These are phyloP conservation scores for Rhynchonycteris naso DNA, from an alignment of 2,797 vertebrate genomes.

Conservation along the genomic window DNA sequence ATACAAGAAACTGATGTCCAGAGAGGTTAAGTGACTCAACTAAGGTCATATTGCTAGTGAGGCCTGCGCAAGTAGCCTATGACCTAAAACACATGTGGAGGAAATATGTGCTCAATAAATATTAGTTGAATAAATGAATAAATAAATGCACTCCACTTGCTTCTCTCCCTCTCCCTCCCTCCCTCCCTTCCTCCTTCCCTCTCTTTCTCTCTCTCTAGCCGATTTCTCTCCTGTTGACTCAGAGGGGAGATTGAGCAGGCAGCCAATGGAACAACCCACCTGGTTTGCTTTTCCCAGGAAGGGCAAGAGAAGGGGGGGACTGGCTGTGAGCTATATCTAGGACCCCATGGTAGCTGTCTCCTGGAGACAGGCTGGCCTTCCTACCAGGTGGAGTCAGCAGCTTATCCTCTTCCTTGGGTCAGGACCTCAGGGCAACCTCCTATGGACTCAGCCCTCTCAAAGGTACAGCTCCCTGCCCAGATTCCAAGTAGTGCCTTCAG, in stretches of 20 bases:
- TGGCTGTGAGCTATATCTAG: neutral
- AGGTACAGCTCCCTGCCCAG: neutral
- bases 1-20: neutral
- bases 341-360: neutral
- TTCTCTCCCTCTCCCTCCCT: neutral
- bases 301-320: neutral
- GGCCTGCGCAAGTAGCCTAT: neutral
- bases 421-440: neutral
- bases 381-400: neutral
- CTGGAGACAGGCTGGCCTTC: neutral
- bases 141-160: neutral
- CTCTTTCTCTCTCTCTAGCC: neutral
- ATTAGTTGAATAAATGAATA: neutral
- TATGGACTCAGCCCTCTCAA: neutral
- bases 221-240: neutral
- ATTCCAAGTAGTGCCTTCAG: neutral
- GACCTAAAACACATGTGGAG: neutral
- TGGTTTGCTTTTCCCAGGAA: neutral
- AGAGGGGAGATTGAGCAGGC: neutral
- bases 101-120: neutral
- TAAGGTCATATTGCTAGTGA: neutral
- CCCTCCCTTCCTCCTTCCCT: too few species aligned
- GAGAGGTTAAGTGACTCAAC: neutral
- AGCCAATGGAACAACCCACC: rapidly evolving
- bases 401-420: neutral